These are phyloP conservation scores for Rhea americana DNA, from an alignment of 2,113 vertebrate genomes.

Conservation along the genomic window DNA sequence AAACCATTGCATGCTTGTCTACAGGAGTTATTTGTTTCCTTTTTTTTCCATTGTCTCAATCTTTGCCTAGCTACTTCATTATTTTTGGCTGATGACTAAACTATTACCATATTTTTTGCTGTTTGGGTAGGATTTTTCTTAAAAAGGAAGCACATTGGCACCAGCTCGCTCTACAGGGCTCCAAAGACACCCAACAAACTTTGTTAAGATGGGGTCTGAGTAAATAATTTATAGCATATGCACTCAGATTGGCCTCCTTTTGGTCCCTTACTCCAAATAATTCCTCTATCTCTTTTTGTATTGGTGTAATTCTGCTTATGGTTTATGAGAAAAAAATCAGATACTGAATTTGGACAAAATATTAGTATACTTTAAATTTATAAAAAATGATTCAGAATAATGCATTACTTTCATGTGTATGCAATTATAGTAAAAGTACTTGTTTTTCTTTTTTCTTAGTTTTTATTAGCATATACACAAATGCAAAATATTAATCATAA, in stretches of 20 bases:
- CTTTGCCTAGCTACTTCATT: background rate
- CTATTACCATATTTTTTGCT: background rate
- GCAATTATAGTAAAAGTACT: background rate
- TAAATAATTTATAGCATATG: background rate
- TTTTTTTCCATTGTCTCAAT: background rate
- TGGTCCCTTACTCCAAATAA: background rate
- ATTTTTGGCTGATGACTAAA: slow-evolving; percentile 5
- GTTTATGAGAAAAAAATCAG: background rate
- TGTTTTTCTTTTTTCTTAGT: too few species aligned
- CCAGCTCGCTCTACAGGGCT: fast-evolving
- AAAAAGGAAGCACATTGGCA: background rate
- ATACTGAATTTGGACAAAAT: background rate
- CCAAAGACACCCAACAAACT: background rate
- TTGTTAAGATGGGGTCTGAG: background rate
- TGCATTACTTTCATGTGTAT: background rate
- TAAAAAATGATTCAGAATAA: background rate
- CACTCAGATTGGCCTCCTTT: background rate
- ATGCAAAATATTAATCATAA: background rate
- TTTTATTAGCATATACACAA: background rate
- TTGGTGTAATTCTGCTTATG: background rate
- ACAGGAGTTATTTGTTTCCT: background rate
- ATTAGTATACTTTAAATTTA: background rate
- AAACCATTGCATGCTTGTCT: background rate
- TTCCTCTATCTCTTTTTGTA: background rate
- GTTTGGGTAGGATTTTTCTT: background rate